Base-by-base conservation (phyloP, 2,797 vertebrate genomes). In the Xenops minutus region DNA sequence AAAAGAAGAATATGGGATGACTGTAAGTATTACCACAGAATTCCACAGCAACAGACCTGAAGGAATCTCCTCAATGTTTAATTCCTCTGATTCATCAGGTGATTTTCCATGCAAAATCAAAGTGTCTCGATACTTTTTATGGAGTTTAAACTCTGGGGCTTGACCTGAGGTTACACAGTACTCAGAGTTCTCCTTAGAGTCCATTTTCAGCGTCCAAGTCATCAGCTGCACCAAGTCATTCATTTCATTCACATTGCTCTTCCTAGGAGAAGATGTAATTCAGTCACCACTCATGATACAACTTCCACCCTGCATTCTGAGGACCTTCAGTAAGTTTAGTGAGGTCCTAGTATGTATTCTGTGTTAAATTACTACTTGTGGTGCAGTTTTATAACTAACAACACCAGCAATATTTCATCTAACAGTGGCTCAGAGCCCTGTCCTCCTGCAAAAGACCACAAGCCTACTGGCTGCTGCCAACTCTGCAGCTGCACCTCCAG, bases 211-310 rank as follows among this genome's bases (percentile, higher is more conserved):
- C 7, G 99, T 99, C 91, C 98, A 96, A 2, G 99, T 99, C 99
- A 99, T 99, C 96, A 99, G 95, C 54, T 99, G 98, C 72, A 99
- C 99, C 94, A 99, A 98, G 95, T 99, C 99, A 72, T 98, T 98
- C 97, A 99, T 99, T 95, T 99, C 99, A 54, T 74, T 98, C 93
- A 96, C 96, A 27, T 96, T 98, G 61, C 88, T 96, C 96, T 98
- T 99, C 93, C 99, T 99, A 94, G 26, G 24, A 89, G 62, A 83
- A 77, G 58, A 19, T 17, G 7, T 14, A 29, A 52, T 85, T 88
- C 90, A 88, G 84, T n/a, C 46, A 71, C 41, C 37, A 32, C 54
- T 69, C 30, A 18, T 0, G 21, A 80, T 21, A 22, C 8, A 79
- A 32, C 44, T 86, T 90, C 69, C 62, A 87, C 16, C 36, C 67